phyloP scores from a whole-genome alignment of 1,140 invertebrate genomes.

The Hylyphantes graminicola region DNA sequence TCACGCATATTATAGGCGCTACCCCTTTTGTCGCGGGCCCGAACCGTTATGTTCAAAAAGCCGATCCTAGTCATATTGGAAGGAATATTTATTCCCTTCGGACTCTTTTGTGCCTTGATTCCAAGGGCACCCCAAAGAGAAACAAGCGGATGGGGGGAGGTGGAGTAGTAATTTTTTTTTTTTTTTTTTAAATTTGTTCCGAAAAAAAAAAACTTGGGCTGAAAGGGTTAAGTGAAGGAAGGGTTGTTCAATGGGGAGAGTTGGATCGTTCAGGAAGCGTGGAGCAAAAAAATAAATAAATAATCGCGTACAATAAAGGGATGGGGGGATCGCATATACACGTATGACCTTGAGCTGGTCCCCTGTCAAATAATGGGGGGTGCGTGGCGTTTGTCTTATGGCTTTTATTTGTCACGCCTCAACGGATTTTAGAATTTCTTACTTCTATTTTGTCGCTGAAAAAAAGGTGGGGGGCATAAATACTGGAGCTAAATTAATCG shows the following conservation, averaged over 20 bases:
- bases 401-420: constrained; percentile 35
- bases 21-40: constrained; percentile 49
- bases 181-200: constrained; percentile 3
- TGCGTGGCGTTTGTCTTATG: constrained; percentile 54
- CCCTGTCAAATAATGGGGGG: constrained; percentile 50
- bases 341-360: constrained; percentile 53
- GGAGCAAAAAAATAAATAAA: constrained; percentile 39
- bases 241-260: constrained; percentile 52
- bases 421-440: constrained; percentile 35
- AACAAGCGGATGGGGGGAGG: constrained; percentile 43
- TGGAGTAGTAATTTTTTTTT: constrained; percentile 38
- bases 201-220: constrained; percentile 35
- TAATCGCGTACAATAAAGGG: constrained; percentile 41
- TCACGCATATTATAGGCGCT: constrained; percentile 51
- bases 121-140: constrained; percentile 59
- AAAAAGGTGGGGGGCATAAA: background rate
- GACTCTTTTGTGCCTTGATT: constrained; percentile 53
- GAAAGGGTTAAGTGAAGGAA: constrained; percentile 60
- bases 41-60: constrained; percentile 60
- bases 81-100: constrained; percentile 59
- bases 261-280: constrained; percentile 55
- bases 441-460: no score
- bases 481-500: background rate
- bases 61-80: constrained; percentile 55
- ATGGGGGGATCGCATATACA: constrained; percentile 45